Base-by-base conservation (phyloP, 2,113 vertebrate genomes). In the Aegotheles bennettii region DNA sequence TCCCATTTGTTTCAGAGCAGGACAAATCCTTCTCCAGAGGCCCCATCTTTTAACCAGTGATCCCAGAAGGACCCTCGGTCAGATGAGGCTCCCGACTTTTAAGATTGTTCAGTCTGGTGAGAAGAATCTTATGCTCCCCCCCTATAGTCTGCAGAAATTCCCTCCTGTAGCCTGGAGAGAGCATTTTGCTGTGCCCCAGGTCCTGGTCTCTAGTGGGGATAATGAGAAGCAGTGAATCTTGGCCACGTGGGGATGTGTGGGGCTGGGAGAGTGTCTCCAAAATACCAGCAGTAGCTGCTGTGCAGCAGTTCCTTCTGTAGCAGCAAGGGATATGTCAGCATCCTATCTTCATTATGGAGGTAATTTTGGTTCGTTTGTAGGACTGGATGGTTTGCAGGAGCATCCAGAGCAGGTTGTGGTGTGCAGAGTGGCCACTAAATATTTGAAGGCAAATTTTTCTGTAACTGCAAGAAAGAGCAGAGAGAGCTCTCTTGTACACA, bases 331-430 rank as follows among this genome's bases (percentile, higher is more conserved):
- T n/a, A 8, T 1, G 25, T n/a, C 48, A 48, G 51, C 31, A 36
- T 26, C 8, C 0, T 4, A 3, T 12, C 50, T 56, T 16, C 16
- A 1, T 21, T 29, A 10, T 0, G 0, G 51, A 79, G 42, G 13
- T 19, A 24, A 35, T 23, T 43, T 40, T 10, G 20, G 57, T 13
- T 35, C 36, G 2, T 70, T 47, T n/a, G n/a, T n/a, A n/a, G n/a
- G 12, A 21, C 16, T 31, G 63, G 60, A 11, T 5, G 5, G 35
- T 33, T 24, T 43, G 29, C 9, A n/a, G 50, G 38, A 54, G 4
- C 13, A 24, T 16, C 25, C 10, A 16, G 63, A 57, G 56, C 61
- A 38, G 68, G 45, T 42, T 9, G 74, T 1, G 10, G 25, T 31
- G 4, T 26, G 71, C 19, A 33, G 35, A 9, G 33, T 3, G 79